Base-by-base conservation (phyloP, 2,888 invertebrate species). In the Phasia obesa region DNA sequence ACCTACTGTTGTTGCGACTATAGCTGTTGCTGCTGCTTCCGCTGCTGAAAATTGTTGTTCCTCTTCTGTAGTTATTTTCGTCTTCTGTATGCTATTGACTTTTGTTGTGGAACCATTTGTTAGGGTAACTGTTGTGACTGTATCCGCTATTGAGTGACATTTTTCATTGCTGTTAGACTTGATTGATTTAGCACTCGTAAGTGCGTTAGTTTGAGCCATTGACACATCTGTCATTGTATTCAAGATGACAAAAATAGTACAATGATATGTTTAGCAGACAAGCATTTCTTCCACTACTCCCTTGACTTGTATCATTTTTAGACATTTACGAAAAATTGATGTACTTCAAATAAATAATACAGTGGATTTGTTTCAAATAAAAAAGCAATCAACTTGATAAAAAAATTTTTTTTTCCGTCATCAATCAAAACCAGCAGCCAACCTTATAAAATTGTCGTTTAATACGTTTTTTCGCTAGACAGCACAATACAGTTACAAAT, bases 151-250 rank as follows among this genome's bases (percentile, higher is more conserved):
- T 81, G 86, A 85, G 2, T 64, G 81, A 62, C 85, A 77, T 60
- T 55, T 65, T 81, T 85, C 84, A 84, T 79, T 80, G 81, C 60
- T 83, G 81, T 64, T 83, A n/a, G 19, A 60, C 76, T 57, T 85
- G 78, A 73, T 82, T 70, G 81, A 84, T 67, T 74, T 73, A 44
- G 38, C 80, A 75, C 70, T 67, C 47, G 51, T 53, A 35, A 79
- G 84, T 86, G 84, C 80, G 71, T 82, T 84, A 78, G 74, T 83
- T 85, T 85, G 51, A 84, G 86, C 71, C 64, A 85, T 69, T 81
- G 89, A 88, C 84, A 88, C 87, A 86, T 90, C 89, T 81, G 88
- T 87, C 89, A 88, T 89, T 83, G 73, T 87, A 79, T 78, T 73
- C 31, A 51, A 42, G 38, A 38, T 49, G 49, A 23, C 38, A 57